Conservation (phyloP, 2,113 vertebrate species). For the Arenaria interpres region DNA sequence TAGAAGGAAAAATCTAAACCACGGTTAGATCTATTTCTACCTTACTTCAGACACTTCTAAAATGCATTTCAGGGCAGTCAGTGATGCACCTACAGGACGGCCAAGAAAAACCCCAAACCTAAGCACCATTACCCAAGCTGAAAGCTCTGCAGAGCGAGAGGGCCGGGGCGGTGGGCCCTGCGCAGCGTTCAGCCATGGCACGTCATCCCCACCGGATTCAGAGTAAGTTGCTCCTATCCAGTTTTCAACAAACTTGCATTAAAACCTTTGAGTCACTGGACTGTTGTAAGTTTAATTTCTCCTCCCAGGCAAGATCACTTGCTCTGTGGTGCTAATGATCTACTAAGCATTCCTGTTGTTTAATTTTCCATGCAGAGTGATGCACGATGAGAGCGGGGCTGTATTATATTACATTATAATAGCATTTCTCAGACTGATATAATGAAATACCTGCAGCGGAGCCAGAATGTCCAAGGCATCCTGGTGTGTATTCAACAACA, state of each 20-base stretch:
- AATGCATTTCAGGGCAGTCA: not conserved
- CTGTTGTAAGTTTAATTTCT: not conserved
- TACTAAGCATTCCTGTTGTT: not conserved
- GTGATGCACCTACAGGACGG: not conserved
- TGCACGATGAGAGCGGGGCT: not conserved
- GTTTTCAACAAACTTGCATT: not conserved
- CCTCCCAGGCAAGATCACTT: not conserved
- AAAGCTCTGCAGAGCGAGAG: not conserved
- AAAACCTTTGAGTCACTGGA: not conserved
- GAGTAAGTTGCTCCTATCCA: not conserved
- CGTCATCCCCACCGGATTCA: not conserved
- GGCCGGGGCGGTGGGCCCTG: accelerated
- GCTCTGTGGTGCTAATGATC: not conserved
- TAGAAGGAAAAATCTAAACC: not conserved
- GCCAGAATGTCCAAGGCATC: not conserved
- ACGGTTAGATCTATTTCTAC: not conserved
- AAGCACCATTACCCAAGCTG: not conserved
- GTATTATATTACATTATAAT: not conserved
- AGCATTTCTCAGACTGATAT: not conserved
- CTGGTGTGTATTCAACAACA: not conserved
- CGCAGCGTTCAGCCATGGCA: not conserved
- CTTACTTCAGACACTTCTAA: not conserved
- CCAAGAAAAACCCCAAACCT: not conserved
- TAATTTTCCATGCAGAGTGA: not conserved
- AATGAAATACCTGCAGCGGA: conserved; percentile 24